Evolutionary conservation across 2,797 vertebrate genomes (phyloP), one percentile per base, ranked within the genome.

Genomic region (Alca torda): DNA sequence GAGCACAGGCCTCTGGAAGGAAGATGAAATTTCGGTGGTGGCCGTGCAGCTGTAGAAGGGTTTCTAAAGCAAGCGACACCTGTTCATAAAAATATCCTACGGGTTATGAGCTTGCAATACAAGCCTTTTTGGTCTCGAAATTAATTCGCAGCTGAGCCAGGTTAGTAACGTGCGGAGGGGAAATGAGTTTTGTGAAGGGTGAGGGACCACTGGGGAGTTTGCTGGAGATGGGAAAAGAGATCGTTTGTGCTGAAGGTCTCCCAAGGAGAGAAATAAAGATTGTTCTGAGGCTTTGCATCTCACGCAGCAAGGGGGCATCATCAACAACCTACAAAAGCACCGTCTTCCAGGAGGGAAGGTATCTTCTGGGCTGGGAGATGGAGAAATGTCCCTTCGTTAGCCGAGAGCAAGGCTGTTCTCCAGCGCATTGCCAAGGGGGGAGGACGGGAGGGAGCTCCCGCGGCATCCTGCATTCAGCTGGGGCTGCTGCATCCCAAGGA

Each of bases 351-450:
- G 39, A 64, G 41, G 25, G 35, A 19, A 28, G 39, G 21, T 20
- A 2, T 57, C 24, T 50, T 50, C 45, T 72, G 67, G 57, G 0
- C 23, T 56, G 60, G 64, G 54, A 73, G 21, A 2, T 57, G 54
- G 48, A 10, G 17, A 59, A 30, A 24, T 12, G 13, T 30, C 56
- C 56, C 5, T 35, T 43, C 1, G 1, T 33, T 31, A 39, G 39
- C 39, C 39, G 39, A 57, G 26, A 39, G 43, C n/a, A 51, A 5
- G 0, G 2, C 9, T 0, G 2, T n/a, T 67, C 20, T 41, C 41
- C 43, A 67, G 65, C 0, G 0, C 6, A 0, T 35, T 17, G n/a
- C 46, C 0, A 3, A 81, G 75, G 1, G 1, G 45, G 13, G 50
- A 57, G 65, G 53, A 17, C 1, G 4, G 65, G 54, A 50, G 21